A percentile compares a stretch with the other conserved stretches of the same genome.
phyloP scores from a whole-genome alignment of 2,797 vertebrate genomes.

The Discoglossus pictus region DNA sequence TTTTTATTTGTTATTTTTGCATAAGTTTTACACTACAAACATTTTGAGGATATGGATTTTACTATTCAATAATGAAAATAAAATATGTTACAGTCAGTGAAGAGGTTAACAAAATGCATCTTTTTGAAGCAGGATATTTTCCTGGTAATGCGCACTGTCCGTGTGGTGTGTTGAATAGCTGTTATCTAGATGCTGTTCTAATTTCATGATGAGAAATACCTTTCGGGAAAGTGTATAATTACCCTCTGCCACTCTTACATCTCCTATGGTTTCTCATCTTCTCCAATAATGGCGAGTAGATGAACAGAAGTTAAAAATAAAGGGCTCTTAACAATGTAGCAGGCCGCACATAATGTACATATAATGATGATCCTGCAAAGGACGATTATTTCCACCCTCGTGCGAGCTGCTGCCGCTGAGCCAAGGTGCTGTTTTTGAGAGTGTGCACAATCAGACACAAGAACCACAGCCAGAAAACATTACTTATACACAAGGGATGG shows the following conservation, averaged over 20 bases:
- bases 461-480: constrained; percentile 44
- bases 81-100: too few species aligned
- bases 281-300: constrained; percentile 73
- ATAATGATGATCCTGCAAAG: constrained; percentile 72
- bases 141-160: constrained; percentile 56
- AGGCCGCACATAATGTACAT: constrained; percentile 70
- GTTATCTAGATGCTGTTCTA: constrained; percentile 62
- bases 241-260: constrained; percentile 71
- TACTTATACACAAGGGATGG: neutral
- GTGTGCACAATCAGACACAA: constrained; percentile 55
- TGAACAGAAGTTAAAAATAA: constrained; percentile 75
- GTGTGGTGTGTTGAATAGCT: constrained; percentile 56
- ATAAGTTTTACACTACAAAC: neutral
- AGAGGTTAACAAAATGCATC: constrained; percentile 23
- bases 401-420: constrained; percentile 63
- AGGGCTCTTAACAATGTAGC: constrained; percentile 70
- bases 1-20: too few species aligned
- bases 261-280: constrained; percentile 70
- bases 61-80: too few species aligned
- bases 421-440: constrained; percentile 52
- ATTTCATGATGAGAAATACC: constrained; percentile 66
- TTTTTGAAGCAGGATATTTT: constrained; percentile 26
- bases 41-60: too few species aligned
- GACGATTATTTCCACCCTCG: constrained; percentile 70
- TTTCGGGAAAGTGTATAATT: constrained; percentile 73